Base-by-base conservation (phyloP, 2,888 invertebrate species). In the Pimpla rufipes region DNA sequence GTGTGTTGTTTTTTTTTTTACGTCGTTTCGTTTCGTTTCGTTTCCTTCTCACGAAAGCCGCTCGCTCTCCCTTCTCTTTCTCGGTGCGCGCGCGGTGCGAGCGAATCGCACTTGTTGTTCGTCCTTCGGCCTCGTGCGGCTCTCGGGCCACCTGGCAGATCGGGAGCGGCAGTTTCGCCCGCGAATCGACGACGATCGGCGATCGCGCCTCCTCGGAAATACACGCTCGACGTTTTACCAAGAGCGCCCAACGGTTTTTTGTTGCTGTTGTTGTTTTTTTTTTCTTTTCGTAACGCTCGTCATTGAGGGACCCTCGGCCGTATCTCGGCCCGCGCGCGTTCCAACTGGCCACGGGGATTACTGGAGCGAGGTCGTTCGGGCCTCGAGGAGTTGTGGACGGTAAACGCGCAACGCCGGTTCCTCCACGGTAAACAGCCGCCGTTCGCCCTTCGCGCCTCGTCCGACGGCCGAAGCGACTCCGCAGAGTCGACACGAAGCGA, bases 61-160 rank as follows among this genome's bases (percentile, higher is more conserved):
- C 29, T 29, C n/a, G 29, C 29, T 29, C 2, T 29, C 29, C 29
- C 29, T 29, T 62, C 62, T n/a, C n/a, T n/a, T n/a, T n/a, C 62
- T 8, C 40, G 40, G 62, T 59, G 59, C 37, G 29, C 52, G 52
- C 7, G 29, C 29, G 57, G 57, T 57, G 57, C 66, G 64, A 64
- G 75, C 50, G 37, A 70, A 62, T 78, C 62, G 77, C 77, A 62
- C 77, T 78, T 62, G 77, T 78, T 68, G 74, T 62, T 62, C 62
- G 50, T 21, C 42, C 21, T 29, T 57, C 76, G 67, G 67, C 66
- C 76, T 57, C 76, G 67, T 47, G 57, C n/a, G n/a, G n/a, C 67
- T 45, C 67, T 42, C 62, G 67, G 67, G 67, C 74, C 62, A 74
- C 47, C 74, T 35, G 62, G 47, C 74, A 18, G n/a, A n/a, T 16